Conservation (phyloP, 2,797 vertebrate species). For the Lepilemur ruficaudatus region DNA sequence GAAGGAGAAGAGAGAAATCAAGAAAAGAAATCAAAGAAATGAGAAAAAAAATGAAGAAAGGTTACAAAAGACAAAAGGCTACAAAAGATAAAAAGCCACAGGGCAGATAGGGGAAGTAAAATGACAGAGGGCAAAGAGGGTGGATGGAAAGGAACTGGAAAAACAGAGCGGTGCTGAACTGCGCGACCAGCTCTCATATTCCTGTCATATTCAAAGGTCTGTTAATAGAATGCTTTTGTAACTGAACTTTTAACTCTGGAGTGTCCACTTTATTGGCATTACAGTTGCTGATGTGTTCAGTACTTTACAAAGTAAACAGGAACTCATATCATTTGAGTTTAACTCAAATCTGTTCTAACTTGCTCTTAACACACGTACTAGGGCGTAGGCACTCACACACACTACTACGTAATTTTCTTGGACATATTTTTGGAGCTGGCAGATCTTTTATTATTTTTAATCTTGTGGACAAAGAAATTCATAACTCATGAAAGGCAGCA, state of each 20-base stretch:
- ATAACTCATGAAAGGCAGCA: not conserved
- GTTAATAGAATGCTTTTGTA: not conserved
- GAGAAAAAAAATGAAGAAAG: not conserved
- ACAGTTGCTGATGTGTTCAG: conserved; percentile 51
- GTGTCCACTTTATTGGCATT: conserved; percentile 64
- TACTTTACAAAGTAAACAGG: conserved; percentile 78
- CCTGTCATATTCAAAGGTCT: not conserved
- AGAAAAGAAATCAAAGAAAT: not conserved
- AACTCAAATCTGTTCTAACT: not conserved
- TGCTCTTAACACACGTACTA: not conserved
- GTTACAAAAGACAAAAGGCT: not conserved
- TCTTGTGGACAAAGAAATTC: not conserved
- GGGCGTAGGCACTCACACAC: accelerated
- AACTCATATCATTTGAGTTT: not conserved
- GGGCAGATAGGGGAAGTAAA: not conserved
- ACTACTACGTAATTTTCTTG: not conserved
- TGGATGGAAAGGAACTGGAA: not conserved
- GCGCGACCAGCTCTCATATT: not conserved
- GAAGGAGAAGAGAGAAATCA: not conserved
- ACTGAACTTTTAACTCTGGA: conserved; percentile 72
- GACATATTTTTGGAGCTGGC: not conserved
- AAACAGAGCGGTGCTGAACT: not conserved
- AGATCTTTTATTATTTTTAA: not conserved
- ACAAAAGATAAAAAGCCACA: not conserved
- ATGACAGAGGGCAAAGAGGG: not conserved